phyloP scores from a whole-genome alignment of 2,113 vertebrate species.

The Himantopus leucocephalus region DNA sequence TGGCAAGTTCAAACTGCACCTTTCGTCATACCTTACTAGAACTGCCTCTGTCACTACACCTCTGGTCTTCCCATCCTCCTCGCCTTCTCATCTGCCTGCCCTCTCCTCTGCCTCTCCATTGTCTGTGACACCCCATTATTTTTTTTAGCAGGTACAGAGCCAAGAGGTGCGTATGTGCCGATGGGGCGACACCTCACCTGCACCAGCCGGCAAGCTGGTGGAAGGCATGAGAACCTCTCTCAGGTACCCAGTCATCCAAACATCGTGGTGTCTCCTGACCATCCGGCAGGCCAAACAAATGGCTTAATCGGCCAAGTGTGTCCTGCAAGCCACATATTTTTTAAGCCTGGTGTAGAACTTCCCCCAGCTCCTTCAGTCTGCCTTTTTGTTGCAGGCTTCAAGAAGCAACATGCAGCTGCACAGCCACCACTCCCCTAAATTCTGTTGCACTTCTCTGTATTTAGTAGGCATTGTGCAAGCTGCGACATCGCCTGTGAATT shows the following conservation, averaged over 20 bases:
- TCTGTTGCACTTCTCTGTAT: not conserved
- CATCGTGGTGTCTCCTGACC: not conserved
- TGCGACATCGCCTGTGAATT: not conserved
- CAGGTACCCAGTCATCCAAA: not conserved
- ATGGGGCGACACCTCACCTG: fast-evolving
- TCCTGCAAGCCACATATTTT: not conserved
- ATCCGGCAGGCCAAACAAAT: not conserved
- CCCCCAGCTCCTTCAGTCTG: not conserved
- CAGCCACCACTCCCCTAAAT: not conserved
- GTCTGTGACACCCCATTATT: not conserved
- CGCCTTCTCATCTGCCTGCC: not conserved
- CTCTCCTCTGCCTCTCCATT: not conserved
- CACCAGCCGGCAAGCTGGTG: not conserved
- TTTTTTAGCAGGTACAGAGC: not conserved
- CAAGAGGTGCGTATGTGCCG: not conserved
- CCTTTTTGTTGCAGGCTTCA: not conserved
- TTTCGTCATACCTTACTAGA: not conserved
- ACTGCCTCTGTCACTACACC: not conserved
- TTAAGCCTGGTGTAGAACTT: not conserved
- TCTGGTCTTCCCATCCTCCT: not conserved
- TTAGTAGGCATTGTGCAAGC: constrained; percentile 17
- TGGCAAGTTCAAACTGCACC: not conserved
- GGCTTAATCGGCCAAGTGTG: not conserved
- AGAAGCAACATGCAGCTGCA: not conserved
- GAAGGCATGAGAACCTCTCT: not conserved